Percentiles rank a stretch among this genome's conserved stretches.
Evolutionary conservation across 2,113 vertebrate species (phyloP).

Genomic region (Stegastes partitus): DNA sequence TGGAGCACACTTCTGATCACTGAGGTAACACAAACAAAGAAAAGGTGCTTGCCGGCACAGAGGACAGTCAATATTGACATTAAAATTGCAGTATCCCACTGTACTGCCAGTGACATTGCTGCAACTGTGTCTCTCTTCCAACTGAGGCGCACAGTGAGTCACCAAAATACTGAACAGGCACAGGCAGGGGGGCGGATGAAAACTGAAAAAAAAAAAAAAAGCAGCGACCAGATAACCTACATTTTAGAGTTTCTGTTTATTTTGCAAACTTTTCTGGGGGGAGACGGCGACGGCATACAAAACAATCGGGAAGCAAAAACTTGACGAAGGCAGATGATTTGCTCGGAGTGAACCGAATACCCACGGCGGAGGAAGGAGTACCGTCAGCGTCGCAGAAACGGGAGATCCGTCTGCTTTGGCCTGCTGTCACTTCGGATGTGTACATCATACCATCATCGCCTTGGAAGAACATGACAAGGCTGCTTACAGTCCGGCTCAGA

Average conservation of each 20-base stretch:
- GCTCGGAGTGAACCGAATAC: conserved; percentile 39
- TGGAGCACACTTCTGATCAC: background rate
- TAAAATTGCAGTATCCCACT: background rate
- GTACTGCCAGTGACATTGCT: background rate
- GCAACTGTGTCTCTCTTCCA: background rate
- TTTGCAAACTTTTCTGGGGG: conserved; percentile 41
- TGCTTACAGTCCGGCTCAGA: conserved; percentile 59
- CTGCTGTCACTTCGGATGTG: conserved; percentile 73
- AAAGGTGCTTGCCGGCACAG: background rate
- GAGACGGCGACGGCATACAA: background rate
- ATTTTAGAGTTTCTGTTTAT: conserved; percentile 47
- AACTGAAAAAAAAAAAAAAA: background rate
- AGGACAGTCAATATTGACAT: background rate
- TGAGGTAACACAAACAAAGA: conserved; percentile 1
- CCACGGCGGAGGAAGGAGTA: conserved; percentile 24
- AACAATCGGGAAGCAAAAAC: conserved; percentile 27
- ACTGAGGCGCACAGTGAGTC: background rate
- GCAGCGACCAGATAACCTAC: conserved; percentile 20
- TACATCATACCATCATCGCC: conserved; percentile 60
- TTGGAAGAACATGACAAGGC: conserved; percentile 68
- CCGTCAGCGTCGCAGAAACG: conserved; percentile 38
- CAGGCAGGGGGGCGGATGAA: background rate
- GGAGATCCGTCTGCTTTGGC: conserved; percentile 61
- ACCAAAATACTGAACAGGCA: conserved; percentile 20
- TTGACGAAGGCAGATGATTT: conserved; percentile 17